Conservation (phyloP, 35 echinoderm and acorn worm species). For the Diadema setosum region DNA sequence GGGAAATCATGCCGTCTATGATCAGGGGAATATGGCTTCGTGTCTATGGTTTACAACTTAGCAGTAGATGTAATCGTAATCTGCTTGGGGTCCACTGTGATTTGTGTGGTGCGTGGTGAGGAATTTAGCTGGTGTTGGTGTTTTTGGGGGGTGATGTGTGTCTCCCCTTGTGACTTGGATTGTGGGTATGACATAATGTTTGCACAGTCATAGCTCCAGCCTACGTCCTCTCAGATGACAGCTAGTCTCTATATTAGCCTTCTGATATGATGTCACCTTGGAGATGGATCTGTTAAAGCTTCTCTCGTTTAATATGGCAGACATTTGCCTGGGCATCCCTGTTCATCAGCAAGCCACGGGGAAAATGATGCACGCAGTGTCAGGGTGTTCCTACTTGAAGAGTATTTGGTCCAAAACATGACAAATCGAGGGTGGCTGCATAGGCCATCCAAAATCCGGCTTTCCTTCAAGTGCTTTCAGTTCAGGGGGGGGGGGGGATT, state of each 20-base stretch:
- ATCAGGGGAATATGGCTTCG: neutral
- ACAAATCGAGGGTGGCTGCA: neutral
- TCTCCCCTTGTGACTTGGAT: neutral
- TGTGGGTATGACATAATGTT: conserved; percentile 22
- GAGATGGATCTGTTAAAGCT: too few species aligned
- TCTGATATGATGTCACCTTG: neutral
- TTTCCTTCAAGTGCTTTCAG: conserved; percentile 14
- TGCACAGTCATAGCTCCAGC: conserved; percentile 10
- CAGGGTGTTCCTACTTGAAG: neutral
- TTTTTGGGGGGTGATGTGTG: conserved; percentile 6
- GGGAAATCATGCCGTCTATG: neutral
- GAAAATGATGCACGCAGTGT: neutral
- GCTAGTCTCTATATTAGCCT: neutral
- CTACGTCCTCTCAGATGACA: neutral
- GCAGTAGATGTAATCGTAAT: conserved; percentile 2
- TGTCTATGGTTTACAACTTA: conserved; percentile 18
- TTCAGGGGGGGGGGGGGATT: neutral
- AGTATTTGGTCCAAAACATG: neutral
- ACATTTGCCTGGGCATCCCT: neutral
- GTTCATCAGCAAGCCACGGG: neutral
- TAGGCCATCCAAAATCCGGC: neutral
- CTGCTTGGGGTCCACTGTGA: conserved; percentile 10
- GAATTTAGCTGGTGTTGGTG: neutral
- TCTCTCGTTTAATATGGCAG: too few species aligned
- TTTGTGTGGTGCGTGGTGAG: neutral